Evolutionary conservation across 2,888 invertebrate species (phyloP), one percentile per base, ranked within the genome.

Genomic region (Euzophera pinguis): DNA sequence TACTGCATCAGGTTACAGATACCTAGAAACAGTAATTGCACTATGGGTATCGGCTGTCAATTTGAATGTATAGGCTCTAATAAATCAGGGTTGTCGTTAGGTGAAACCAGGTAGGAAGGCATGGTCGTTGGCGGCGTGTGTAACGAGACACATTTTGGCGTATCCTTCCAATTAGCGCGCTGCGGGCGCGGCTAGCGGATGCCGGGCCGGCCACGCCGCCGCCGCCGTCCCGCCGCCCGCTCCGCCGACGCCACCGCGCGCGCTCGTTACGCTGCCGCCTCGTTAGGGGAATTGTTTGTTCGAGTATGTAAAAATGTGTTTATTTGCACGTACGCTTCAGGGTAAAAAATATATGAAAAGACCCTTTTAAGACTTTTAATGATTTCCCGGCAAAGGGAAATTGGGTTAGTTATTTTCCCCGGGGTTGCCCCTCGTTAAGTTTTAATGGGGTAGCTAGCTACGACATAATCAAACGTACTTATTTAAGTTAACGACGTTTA

Each of bases 361-460:
- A 88, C 86, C 89, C 88, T 89, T 90, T 89, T 88, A 88, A 89
- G 89, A 90, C 89, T 88, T 90, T 90, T 89, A 89, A 90, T 90
- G 89, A 90, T 90, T 89, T 89, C 87, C 89, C 87, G 86, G 87
- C 85, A 89, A 90, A 90, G 86, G 89, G 85, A 90, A 89, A 90
- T 90, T 90, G 90, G 90, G 89, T 90, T 90, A 90, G 90, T 89
- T 90, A 90, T 89, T 89, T 88, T 88, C 86, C 84, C 88, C 81
- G 80, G 87, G 86, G 87, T 86, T 86, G 83, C 83, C 85, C 86
- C 89, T 90, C 89, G 90, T 90, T 90, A 90, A 89, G 89, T 89
- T 89, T 90, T 90, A 89, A 89, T 89, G 87, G 88, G 87, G 89
- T 87, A 87, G 89, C 85, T 82, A 81, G 86, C 88, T 84, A 82